Base-by-base conservation (phyloP, 2,888 invertebrate species). In the Eupeodes luniger region DNA sequence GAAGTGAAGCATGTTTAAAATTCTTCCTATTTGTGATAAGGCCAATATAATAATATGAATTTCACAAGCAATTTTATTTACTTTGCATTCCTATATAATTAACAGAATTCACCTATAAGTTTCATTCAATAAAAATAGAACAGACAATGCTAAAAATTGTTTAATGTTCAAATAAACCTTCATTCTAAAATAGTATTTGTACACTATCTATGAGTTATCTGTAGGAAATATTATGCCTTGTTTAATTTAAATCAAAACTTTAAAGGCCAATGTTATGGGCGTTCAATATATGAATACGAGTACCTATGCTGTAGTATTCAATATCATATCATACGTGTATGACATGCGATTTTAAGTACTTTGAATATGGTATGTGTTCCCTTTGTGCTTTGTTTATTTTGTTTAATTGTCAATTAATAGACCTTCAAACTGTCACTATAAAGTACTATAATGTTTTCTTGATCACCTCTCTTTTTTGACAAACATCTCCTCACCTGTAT, bases 261-360 rank as follows among this genome's bases (percentile, higher is more conserved):
- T 12, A 57, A 67, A 78, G 69, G 69, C 67, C 69, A 55, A 59
- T 51, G 36, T 69, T 40, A 27, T 67, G 57, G 40, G 44, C 67
- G 19, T 47, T 67, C 12, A 19, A 59, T 61, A 47, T n/a, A 47
- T 36, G 36, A 40, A 9, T 40, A 40, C 40, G 9, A 40, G 40
- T 40, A 27, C 2, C 40, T 40, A 40, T 40, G 40, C 1, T 27
- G 27, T 27, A 44, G 27, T 27, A 44, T 5, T 77, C 67, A 61
- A 61, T 47, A 49, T 64, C 5, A 34, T 12, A 14, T 55, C 12
- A 2, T 19, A 55, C 34, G 12, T 53, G 36, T 53, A 40, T 40
- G 40, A 40, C 40, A 40, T 7, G 40, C 40, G n/a, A 27, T 27
- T 27, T 27, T 27, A 27, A 27, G 27, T 53, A 40, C 53, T 55